Evolutionary conservation across 2,113 vertebrate species (phyloP), one percentile per base, ranked within the genome.

Genomic region (Cardinalis cardinalis): DNA sequence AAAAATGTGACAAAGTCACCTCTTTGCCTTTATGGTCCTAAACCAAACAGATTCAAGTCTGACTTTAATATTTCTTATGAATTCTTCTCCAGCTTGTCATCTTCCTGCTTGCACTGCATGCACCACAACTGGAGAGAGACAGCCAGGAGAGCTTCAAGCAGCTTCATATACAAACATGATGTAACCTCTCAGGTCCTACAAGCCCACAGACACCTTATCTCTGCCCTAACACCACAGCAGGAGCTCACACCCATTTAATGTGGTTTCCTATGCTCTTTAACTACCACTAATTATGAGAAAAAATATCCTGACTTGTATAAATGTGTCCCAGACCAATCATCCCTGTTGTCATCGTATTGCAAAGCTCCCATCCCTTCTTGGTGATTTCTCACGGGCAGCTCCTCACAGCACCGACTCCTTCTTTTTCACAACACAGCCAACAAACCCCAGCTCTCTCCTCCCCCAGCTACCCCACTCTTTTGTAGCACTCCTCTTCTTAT

Each of bases 1-100:
- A 63, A 63, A 76, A 84, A 73, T 34, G 18, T 69, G 59, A 89
- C 73, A 71, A 84, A 87, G 79, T 92, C 90, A 95, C 48, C 44
- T n/a, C 43, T 92, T 89, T 8, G 36, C 43, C 15, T 80, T 83
- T 51, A 73, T 59, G 69, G 40, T 85, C 60, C 38, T 74, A 76
- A 72, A 36, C 3, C n/a, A 58, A 59, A 82, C 19, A 87, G 28
- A 87, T 40, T 72, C n/a, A 83, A 21, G 15, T 41, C 32, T 65
- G n/a, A 60, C 32, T 51, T 59, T 4, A 58, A 38, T 58, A 44
- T 60, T 87, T 70, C 32, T 79, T 4, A 65, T 26, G 3, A 84
- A 29, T 53, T 81, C 23, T 48, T 64, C 46, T 66, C n/a, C 36
- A 78, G 25, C 3, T 74, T 59, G 23, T 34, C 49, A 69, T 34